Evolutionary conservation across 2,113 vertebrate genomes (phyloP).

Genomic region (Podarcis raffonei): DNA sequence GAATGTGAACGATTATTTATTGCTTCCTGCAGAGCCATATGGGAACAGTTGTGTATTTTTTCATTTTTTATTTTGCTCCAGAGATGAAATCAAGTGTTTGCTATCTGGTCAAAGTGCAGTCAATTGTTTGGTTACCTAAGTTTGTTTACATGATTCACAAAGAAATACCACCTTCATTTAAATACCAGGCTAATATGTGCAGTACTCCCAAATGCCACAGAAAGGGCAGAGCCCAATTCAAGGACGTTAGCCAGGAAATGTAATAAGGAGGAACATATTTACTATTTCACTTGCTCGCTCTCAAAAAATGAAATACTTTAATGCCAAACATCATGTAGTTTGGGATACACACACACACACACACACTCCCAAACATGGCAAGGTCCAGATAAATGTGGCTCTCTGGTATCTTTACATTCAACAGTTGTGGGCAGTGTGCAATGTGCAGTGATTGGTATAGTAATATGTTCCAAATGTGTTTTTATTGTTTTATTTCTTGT

Average conservation of each 20-base stretch:
- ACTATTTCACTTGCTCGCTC: background rate
- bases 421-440: no score
- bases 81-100: conserved; percentile 25
- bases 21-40: conserved; percentile 48
- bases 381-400: background rate
- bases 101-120: background rate
- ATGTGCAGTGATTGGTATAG: no score
- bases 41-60: conserved; percentile 7
- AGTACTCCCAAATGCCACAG: conserved; percentile 19
- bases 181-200: background rate
- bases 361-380: background rate
- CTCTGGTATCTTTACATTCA: no score
- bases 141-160: conserved; percentile 35
- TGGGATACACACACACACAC: background rate
- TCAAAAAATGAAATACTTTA: background rate
- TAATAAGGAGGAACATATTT: background rate
- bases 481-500: no score
- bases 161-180: conserved; percentile 10
- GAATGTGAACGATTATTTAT: conserved; percentile 30
- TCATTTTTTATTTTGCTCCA: background rate
- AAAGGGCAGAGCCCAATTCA: conserved; percentile 23
- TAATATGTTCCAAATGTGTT: no score
- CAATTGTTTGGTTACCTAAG: background rate
- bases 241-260: conserved; percentile 27
- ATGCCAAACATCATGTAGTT: background rate